A percentile compares a stretch with the other conserved stretches of the same genome.
phyloP scores from a whole-genome alignment of 2,113 vertebrate genomes.

The Burhinus oedicnemus region DNA sequence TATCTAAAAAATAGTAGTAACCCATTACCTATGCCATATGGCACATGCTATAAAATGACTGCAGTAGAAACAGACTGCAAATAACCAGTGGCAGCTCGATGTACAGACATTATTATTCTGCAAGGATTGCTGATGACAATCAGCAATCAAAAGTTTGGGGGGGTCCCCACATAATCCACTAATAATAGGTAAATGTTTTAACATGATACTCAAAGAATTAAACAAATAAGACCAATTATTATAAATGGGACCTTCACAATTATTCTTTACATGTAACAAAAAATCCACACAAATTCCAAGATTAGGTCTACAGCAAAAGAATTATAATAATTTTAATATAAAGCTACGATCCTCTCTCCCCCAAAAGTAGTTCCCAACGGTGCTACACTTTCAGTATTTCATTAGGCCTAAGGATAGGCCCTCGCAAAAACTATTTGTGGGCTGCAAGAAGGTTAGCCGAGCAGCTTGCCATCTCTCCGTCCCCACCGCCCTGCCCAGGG shows the following conservation, averaged over 20 bases:
- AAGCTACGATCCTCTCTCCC: neutral
- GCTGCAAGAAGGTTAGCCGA: neutral
- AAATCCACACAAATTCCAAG: neutral
- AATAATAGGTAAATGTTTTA: neutral
- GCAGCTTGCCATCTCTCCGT: neutral
- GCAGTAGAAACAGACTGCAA: neutral
- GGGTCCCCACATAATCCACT: neutral
- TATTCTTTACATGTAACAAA: neutral
- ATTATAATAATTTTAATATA: neutral
- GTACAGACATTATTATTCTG: neutral
- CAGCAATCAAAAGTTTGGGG: too few relatives aligned
- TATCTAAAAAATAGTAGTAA: neutral
- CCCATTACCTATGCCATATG: neutral
- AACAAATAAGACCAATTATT: neutral
- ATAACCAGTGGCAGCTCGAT: neutral
- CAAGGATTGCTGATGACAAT: neutral
- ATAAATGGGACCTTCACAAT: neutral
- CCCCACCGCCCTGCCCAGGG: neutral
- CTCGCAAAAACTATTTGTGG: neutral
- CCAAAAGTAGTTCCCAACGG: accelerated
- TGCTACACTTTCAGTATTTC: neutral
- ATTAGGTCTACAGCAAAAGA: neutral
- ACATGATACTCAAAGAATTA: neutral
- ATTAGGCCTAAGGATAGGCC: neutral
- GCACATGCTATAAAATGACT: neutral